phyloP scores from a whole-genome alignment of 1,140 invertebrate species.

The Phthorimaea operculella region DNA sequence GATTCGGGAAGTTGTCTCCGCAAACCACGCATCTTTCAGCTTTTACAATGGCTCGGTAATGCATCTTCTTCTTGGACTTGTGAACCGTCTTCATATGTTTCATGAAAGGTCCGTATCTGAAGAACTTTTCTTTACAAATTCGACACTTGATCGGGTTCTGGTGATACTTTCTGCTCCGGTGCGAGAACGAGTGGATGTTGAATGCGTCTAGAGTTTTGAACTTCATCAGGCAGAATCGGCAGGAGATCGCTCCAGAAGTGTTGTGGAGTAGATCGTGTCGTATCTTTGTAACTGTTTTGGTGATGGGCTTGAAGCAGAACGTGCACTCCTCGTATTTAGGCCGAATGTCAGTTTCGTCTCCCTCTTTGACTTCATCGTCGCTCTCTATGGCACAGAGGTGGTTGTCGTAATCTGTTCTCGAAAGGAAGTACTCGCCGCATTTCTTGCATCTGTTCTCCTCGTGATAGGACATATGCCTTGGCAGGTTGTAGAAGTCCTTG shows the following conservation, averaged over 20 bases:
- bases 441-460: conserved; percentile 64
- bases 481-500: conserved; percentile 58
- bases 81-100: conserved; percentile 55
- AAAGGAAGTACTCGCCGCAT: conserved; percentile 61
- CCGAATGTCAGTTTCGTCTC: conserved; percentile 16
- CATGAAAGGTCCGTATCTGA: conserved; percentile 58
- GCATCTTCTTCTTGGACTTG: conserved; percentile 50
- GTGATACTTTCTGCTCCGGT: conserved; percentile 58
- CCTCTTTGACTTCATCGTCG: conserved; percentile 40
- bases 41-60: conserved; percentile 48
- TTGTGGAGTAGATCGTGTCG: conserved; percentile 49
- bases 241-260: conserved; percentile 55
- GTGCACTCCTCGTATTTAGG: conserved; percentile 55
- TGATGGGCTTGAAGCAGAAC: conserved; percentile 63
- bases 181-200: conserved; percentile 61
- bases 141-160: conserved; percentile 59
- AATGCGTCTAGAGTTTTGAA: conserved; percentile 64
- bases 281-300: conserved; percentile 40
- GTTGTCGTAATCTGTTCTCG: conserved; percentile 45
- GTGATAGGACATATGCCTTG: conserved; percentile 59
- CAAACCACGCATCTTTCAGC: conserved; percentile 56
- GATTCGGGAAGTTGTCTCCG: conserved; percentile 52
- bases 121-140: conserved; percentile 53
- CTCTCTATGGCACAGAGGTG: conserved; percentile 61
- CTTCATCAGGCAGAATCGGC: conserved; percentile 56